Evolutionary conservation across 2,888 invertebrate genomes (phyloP).

Genomic region (Gasteruption jaculator): DNA sequence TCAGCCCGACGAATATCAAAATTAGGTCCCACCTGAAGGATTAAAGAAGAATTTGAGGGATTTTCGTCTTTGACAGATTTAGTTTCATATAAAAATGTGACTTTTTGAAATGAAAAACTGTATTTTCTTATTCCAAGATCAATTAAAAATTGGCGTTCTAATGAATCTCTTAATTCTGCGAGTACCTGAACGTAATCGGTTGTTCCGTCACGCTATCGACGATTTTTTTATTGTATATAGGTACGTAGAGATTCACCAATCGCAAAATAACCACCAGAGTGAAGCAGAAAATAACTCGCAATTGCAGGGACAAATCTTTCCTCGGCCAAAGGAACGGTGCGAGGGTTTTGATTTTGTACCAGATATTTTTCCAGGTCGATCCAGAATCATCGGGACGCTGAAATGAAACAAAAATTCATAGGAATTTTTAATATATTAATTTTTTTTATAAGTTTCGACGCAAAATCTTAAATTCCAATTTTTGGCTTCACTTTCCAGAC

Average conservation of each 20-base stretch:
- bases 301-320: constrained; percentile 70
- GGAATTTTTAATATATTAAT: constrained; percentile 2
- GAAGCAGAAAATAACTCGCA: constrained; percentile 79
- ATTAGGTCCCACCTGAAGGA: constrained; percentile 89
- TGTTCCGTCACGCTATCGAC: constrained; percentile 49
- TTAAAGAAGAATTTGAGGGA: background rate
- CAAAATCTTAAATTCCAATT: too few relatives aligned
- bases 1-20: constrained; percentile 78
- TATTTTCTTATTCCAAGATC: background rate
- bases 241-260: constrained; percentile 85
- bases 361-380: constrained; percentile 77
- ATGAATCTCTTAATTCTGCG: too few relatives aligned
- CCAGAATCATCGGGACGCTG: constrained; percentile 56
- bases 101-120: background rate
- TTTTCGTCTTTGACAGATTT: constrained; percentile 1
- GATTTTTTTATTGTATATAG: constrained; percentile 88
- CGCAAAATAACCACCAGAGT: constrained; percentile 72
- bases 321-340: constrained; percentile 94
- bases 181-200: constrained; percentile 38
- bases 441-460: too few relatives aligned
- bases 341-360: constrained; percentile 73
- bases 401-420: constrained; percentile 23
- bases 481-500: too few relatives aligned
- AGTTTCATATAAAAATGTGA: background rate
- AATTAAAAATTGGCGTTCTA: too few relatives aligned